These are phyloP conservation scores for Tupiocoris notatus DNA, from an alignment of 2,888 invertebrate genomes.

Conservation along the genomic window DNA sequence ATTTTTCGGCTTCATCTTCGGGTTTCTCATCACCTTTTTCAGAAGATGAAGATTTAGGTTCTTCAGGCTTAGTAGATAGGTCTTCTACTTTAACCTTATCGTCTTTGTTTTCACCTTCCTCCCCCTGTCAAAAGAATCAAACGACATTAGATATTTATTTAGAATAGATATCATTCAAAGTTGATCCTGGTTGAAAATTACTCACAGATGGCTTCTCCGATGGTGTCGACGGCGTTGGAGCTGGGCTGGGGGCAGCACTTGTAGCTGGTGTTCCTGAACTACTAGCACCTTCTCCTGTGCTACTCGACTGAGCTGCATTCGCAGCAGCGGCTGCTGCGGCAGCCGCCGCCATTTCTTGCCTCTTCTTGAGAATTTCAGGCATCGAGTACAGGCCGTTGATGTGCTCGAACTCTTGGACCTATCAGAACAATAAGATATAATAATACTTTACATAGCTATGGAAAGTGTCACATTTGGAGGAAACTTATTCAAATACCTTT, in stretches of 20 bases:
- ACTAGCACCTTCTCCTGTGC: slow-evolving; percentile 51
- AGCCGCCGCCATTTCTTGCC: slow-evolving; percentile 60
- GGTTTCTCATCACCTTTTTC: slow-evolving; percentile 47
- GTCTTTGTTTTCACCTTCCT: slow-evolving; percentile 34
- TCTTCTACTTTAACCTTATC: slow-evolving; percentile 53
- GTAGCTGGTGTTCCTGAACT: slow-evolving; percentile 58
- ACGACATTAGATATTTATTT: too few species aligned
- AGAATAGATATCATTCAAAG: too few species aligned
- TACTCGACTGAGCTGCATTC: slow-evolving; percentile 49
- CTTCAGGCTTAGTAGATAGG: slow-evolving; percentile 53
- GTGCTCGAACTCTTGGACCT: slow-evolving; percentile 97
- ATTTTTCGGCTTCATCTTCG: slow-evolving; percentile 50
- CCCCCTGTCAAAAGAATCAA: slow-evolving; percentile 5
- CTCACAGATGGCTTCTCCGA: slow-evolving; percentile 52
- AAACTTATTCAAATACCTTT: slow-evolving; percentile 61
- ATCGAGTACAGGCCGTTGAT: slow-evolving; percentile 98
- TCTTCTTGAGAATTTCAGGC: slow-evolving; percentile 82
- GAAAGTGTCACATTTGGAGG: neutral
- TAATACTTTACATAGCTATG: neutral
- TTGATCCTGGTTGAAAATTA: too few species aligned
- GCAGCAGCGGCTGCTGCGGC: slow-evolving; percentile 55
- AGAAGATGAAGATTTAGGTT: slow-evolving; percentile 12
- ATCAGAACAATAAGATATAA: neutral
- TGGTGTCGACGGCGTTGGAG: slow-evolving; percentile 58
- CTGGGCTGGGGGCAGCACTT: slow-evolving; percentile 73